Percentiles rank a stretch among this genome's conserved stretches.
phyloP scores from a whole-genome alignment of 2,797 vertebrate species.

The Sciurus vulgaris region DNA sequence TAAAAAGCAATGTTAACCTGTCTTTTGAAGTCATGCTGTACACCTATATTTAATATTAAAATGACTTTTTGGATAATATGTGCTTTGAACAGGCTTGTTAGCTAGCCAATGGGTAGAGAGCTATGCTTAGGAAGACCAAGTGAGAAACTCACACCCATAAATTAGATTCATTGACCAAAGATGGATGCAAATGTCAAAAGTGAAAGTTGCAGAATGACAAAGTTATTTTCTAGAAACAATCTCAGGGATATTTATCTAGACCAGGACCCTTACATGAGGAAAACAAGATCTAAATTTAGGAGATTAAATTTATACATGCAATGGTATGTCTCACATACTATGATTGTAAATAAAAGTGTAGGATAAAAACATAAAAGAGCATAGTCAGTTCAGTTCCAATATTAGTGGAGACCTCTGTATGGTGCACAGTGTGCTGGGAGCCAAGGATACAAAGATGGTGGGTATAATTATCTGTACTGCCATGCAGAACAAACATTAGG shows the following conservation, averaged over 20 bases:
- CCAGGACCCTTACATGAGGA: neutral
- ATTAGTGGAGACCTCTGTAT: neutral
- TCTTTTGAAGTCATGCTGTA: neutral
- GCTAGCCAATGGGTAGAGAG: neutral
- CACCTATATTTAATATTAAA: neutral
- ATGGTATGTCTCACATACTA: neutral
- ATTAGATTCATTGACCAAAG: neutral
- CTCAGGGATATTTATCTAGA: neutral
- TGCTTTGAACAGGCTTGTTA: neutral
- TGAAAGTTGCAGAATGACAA: neutral
- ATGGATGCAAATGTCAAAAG: neutral
- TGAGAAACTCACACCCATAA: neutral
- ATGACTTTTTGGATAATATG: neutral
- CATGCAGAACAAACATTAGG: neutral
- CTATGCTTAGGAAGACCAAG: neutral
- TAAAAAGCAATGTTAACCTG: neutral
- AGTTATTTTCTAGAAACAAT: neutral
- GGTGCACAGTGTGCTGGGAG: neutral
- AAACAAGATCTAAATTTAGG: neutral
- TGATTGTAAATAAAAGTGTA: neutral
- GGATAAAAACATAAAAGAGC: neutral
- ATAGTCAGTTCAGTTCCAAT: neutral
- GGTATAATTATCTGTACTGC: neutral
- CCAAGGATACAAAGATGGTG: too few relatives aligned
- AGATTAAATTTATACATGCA: neutral